These are phyloP conservation scores for Epizoanthus stellaris DNA, from an alignment of 92 coral and sea anemone species.

Conservation along the genomic window DNA sequence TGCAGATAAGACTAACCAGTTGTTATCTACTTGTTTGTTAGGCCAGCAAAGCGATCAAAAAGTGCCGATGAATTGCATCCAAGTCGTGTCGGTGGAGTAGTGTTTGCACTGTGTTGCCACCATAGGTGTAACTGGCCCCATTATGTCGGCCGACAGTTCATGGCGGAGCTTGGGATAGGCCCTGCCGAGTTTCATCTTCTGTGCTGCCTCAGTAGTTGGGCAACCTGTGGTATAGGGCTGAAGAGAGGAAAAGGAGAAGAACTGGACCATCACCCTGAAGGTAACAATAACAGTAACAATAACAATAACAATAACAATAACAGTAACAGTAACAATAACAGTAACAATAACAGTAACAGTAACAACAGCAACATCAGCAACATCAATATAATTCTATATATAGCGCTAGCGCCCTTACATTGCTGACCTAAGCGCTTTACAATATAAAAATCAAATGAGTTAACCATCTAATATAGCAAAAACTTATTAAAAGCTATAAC, in stretches of 20 bases:
- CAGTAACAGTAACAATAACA: too few species aligned
- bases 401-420: too few species aligned
- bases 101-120: slow-evolving; percentile 96
- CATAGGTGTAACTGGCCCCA: slow-evolving; percentile 98
- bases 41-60: slow-evolving; percentile 60
- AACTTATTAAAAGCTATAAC: too few species aligned
- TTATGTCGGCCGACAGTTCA: slow-evolving; percentile 91
- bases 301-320: too few species aligned
- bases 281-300: neutral
- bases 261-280: neutral
- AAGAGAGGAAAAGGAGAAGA: neutral
- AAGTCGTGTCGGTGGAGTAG: slow-evolving; percentile 67
- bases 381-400: too few species aligned
- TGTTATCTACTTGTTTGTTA: slow-evolving; percentile 5
- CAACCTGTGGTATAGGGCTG: slow-evolving; percentile 89
- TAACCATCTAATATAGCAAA: too few species aligned
- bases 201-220: slow-evolving; percentile 98
- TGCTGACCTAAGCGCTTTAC: too few species aligned
- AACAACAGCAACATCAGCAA: too few species aligned
- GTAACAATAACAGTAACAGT: too few species aligned
- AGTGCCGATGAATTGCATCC: slow-evolving; percentile 1
- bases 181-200: slow-evolving; percentile 86
- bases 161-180: slow-evolving; percentile 80
- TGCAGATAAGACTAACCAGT: neutral
- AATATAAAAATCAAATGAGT: too few species aligned